phyloP scores from a whole-genome alignment of 2,888 invertebrate genomes.

The Actias luna region DNA sequence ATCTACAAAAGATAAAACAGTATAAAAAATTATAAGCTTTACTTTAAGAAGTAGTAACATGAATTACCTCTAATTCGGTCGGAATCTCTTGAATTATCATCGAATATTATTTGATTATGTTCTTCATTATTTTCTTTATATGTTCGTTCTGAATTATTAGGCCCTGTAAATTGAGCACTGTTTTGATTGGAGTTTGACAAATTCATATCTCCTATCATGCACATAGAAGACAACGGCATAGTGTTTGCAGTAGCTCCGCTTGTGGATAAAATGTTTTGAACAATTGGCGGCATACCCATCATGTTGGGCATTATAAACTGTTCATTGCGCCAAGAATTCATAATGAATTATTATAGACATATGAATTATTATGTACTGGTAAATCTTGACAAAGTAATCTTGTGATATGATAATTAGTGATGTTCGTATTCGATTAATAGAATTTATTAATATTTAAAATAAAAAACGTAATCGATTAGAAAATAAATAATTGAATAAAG shows the following conservation, averaged over 20 bases:
- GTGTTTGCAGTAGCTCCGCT: slow-evolving; percentile 9
- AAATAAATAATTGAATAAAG: too few species aligned
- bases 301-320: slow-evolving; percentile 31
- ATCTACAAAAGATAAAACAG: slow-evolving; percentile 17
- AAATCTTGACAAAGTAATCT: too few species aligned
- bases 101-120: slow-evolving; percentile 17
- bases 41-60: background rate
- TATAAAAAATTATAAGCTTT: background rate
- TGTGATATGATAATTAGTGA: too few species aligned
- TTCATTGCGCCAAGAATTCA: slow-evolving; percentile 31
- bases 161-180: background rate
- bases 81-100: slow-evolving; percentile 19
- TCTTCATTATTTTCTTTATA: slow-evolving; percentile 10
- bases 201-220: slow-evolving; percentile 6
- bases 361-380: too few species aligned
- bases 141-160: background rate
- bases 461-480: too few species aligned
- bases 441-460: too few species aligned
- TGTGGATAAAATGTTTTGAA: slow-evolving; percentile 28
- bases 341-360: background rate
- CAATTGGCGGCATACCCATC: slow-evolving; percentile 31
- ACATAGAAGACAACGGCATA: background rate
- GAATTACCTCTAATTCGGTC: slow-evolving; percentile 13
- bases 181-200: background rate
- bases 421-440: too few species aligned